Percentiles rank a stretch among this genome's conserved stretches.
Conservation (phyloP, 64 coral and sea anemone species). For the Montipora foliosa region DNA sequence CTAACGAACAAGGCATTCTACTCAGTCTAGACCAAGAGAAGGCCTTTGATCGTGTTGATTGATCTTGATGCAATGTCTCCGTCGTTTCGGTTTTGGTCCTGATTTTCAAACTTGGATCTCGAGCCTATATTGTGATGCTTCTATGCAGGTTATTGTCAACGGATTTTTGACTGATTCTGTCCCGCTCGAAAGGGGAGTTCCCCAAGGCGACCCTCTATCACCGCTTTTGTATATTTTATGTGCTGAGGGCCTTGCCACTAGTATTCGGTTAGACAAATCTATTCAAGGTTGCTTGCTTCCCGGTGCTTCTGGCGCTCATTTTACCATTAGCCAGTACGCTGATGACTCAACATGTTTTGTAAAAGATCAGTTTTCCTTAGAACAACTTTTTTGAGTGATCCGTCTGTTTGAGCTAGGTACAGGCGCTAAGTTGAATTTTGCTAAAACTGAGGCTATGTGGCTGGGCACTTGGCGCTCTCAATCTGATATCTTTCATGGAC, state of each 20-base stretch:
- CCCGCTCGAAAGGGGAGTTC: too few relatives aligned
- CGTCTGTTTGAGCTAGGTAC: not conserved
- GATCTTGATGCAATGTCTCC: too few relatives aligned
- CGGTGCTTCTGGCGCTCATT: not conserved
- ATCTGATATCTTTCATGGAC: not conserved
- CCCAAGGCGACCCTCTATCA: too few relatives aligned
- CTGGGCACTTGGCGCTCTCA: not conserved
- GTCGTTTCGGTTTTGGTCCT: too few relatives aligned
- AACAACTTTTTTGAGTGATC: not conserved
- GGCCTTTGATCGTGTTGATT: too few relatives aligned
- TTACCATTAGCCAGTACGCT: slow-evolving; percentile 34
- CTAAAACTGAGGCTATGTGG: slow-evolving; percentile 62
- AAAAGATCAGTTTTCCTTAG: not conserved
- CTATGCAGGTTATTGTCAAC: too few relatives aligned
- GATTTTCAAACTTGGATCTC: too few relatives aligned
- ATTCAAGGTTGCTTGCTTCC: slow-evolving; percentile 17
- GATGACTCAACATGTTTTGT: slow-evolving; percentile 65
- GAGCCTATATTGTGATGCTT: too few relatives aligned
- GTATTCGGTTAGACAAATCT: not conserved
- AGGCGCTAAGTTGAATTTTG: slow-evolving; percentile 13
- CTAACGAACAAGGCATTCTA: too few relatives aligned
- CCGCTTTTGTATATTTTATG: slow-evolving; percentile 46
- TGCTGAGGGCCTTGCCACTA: not conserved
- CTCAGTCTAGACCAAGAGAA: too few relatives aligned
- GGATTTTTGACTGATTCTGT: too few relatives aligned